Conservation (phyloP, 1,140 invertebrate genomes). For the Drosophila nigromelanica region DNA sequence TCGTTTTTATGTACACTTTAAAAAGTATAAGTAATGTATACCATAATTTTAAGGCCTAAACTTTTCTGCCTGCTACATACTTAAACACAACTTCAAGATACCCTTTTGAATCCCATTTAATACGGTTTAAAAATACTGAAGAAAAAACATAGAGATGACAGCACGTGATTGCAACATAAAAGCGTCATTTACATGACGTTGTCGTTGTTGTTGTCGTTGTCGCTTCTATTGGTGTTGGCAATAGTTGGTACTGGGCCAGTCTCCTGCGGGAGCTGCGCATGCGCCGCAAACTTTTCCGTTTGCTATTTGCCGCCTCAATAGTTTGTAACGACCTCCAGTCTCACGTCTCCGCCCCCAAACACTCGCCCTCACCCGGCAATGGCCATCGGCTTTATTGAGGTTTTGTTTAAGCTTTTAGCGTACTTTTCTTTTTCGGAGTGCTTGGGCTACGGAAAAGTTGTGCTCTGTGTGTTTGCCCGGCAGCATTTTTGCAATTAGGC, state of each 20-base stretch:
- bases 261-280: slow-evolving; percentile 52
- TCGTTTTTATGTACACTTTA: no score
- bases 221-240: slow-evolving; percentile 26
- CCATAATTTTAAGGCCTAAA: no score
- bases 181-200: slow-evolving; percentile 74
- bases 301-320: slow-evolving; percentile 77
- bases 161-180: slow-evolving; percentile 77
- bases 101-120: background rate
- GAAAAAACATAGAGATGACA: slow-evolving; percentile 7
- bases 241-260: background rate
- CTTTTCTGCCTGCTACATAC: background rate
- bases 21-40: no score
- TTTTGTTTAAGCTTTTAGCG: slow-evolving; percentile 80
- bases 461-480: slow-evolving; percentile 65
- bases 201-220: slow-evolving; percentile 24
- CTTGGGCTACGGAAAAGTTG: slow-evolving; percentile 43
- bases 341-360: background rate
- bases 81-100: background rate
- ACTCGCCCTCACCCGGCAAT: background rate
- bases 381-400: slow-evolving; percentile 75
- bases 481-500: slow-evolving; percentile 82
- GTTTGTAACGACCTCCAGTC: slow-evolving; percentile 46
- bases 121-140: background rate
- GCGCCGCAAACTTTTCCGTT: slow-evolving; percentile 76
- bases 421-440: slow-evolving; percentile 66